Evolutionary conservation across 2,113 vertebrate genomes (phyloP), one percentile per base, ranked within the genome.

Genomic region (Anthoscopus minutus): DNA sequence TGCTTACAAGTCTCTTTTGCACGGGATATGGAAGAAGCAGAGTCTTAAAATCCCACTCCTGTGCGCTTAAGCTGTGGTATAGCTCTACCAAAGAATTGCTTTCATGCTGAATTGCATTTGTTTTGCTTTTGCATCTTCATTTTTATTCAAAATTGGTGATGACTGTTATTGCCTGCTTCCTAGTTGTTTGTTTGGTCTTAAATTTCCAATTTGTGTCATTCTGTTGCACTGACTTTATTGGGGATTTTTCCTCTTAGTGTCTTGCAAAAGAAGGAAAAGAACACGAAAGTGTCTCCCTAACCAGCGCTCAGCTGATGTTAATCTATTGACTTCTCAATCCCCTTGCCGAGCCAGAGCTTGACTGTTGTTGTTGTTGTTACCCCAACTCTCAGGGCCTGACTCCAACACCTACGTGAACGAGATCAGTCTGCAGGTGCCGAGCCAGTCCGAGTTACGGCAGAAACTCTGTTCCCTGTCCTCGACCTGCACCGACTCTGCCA

Each of bases 351-450:
- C 79, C 80, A 61, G 24, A 44, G 74, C 64, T 37, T 94, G 79
- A 94, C 7, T 35, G 2, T 16, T 25, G 23, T 15, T 6, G 6
- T 8, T 20, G 30, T 51, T 65, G 2, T 71, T 53, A 69, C 54
- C 79, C 33, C 54, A 44, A 11, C 61, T 79, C 6, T 25, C 94
- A 99, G 99, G 98, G 54, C 98, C 98, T 0, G 98, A 99, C 3
- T 93, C 97, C 7, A 98, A 86, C 91, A 88, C 96, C 10, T 98
- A 96, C 33, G 98, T 97, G 95, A 97, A 86, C 1, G 98, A 98
- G 96, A 98, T 99, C 61, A 98, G 98, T 2, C 98, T 99, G 31
- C 98, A 98, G 97, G 99, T 99, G 56, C 99, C 99, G 13, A 97
- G 97, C 22, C 98, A 98, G 94, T 96, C 98, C 0, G 98, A 98